Base-by-base conservation (phyloP, 1,140 invertebrate genomes). In the Colletes latitarsis region DNA sequence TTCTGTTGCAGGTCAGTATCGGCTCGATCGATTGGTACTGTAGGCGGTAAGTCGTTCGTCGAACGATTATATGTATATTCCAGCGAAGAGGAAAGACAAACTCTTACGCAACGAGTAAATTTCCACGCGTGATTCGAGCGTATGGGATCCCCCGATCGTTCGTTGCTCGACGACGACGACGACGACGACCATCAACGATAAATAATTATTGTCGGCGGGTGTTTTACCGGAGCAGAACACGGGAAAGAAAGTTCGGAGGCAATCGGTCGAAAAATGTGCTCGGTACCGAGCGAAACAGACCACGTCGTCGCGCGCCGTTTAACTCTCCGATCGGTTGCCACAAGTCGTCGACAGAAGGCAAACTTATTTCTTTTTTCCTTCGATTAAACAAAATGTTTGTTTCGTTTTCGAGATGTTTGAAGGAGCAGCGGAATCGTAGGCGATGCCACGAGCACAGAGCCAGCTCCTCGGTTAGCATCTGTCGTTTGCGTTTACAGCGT, bases 401-500 rank as follows among this genome's bases (percentile, higher is more conserved):
- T 30, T 30, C 30, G 30, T 30, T 30, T 30, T 5, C 17, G 15
- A 55, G 15, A 17, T 5, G 14, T 9, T 55, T 17, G 15, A 55
- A 8, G 81, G 55, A 90, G 89, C 88, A 88, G 84, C 87, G 41
- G 82, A 82, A 83, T 82, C 68, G 77, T 82, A 83, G 82, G 69
- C 73, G 71, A 82, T 9, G 6, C 9, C 43, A 46, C 43, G 43
- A 9, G 6, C 0, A 3, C 43, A 3, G 43, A 46, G 46, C 64
- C 43, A 71, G 58, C 6, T 66, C 58, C 87, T 86, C 88, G 90
- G 64, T 82, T 87, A 89, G 88, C 91, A 91, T 91, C 90, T 92
- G 90, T 91, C 90, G 90, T 86, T 86, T 86, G 88, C 88, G 53
- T 58, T 84, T 82, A 86, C 88, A 88, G 17, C 60, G 76, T 52